These are phyloP conservation scores for Struthio camelus DNA, from an alignment of 2,113 vertebrate species.

Conservation along the genomic window DNA sequence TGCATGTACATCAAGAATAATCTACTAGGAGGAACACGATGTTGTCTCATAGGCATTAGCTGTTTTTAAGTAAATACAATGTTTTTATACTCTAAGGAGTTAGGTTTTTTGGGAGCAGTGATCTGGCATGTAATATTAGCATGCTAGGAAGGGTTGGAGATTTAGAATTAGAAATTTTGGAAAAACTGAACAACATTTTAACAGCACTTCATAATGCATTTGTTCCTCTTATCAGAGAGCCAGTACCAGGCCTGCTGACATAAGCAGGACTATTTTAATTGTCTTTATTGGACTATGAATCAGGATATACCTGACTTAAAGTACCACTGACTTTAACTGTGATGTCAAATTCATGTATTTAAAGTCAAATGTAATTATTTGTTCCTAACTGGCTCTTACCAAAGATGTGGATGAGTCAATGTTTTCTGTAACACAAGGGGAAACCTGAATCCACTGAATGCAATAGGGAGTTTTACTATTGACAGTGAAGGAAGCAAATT, in stretches of 20 bases:
- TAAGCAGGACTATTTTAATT: background rate
- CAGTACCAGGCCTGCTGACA: background rate
- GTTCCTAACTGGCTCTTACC: background rate
- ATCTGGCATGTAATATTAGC: background rate
- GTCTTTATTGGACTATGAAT: background rate
- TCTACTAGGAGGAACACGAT: background rate
- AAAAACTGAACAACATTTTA: background rate
- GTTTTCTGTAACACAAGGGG: background rate
- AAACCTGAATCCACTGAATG: background rate
- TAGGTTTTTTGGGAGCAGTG: background rate
- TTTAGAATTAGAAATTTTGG: background rate
- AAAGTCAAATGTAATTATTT: background rate
- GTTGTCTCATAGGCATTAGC: background rate
- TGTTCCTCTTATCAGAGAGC: background rate
- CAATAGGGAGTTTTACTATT: background rate
- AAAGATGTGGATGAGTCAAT: background rate
- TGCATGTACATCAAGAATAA: slow-evolving; percentile 1
- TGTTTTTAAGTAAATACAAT: background rate
- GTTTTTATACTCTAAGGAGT: background rate
- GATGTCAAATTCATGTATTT: background rate
- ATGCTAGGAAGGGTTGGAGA: background rate
- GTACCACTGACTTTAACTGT: background rate
- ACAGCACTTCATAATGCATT: background rate
- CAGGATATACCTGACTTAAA: background rate
- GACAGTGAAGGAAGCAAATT: background rate